phyloP scores from a whole-genome alignment of 2,888 invertebrate species.

The Leptura quadrifasciata region DNA sequence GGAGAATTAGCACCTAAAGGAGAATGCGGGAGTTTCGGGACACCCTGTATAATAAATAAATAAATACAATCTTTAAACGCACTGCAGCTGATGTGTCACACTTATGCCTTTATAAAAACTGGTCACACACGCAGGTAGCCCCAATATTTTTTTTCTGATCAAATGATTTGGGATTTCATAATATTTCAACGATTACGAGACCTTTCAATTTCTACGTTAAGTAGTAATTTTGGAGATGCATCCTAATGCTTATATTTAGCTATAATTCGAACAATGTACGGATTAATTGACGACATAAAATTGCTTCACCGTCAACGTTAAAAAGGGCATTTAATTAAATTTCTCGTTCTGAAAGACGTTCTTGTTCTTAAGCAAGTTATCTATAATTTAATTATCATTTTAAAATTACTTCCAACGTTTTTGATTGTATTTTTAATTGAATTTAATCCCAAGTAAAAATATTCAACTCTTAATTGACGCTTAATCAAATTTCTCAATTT shows the following conservation, averaged over 20 bases:
- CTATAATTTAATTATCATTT: conserved; percentile 31
- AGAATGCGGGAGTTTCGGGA: too few relatives aligned
- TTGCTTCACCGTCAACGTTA: neutral
- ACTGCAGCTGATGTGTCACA: too few relatives aligned
- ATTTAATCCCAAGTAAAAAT: conserved; percentile 5
- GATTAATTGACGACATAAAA: neutral
- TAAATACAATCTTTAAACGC: too few relatives aligned
- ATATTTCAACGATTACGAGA: too few relatives aligned
- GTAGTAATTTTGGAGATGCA: too few relatives aligned
- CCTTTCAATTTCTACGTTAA: too few relatives aligned
- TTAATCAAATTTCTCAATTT: conserved; percentile 21
- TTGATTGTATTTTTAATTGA: conserved; percentile 34
- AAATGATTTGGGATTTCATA: too few relatives aligned
- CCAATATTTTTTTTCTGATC: too few relatives aligned
- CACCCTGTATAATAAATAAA: too few relatives aligned
- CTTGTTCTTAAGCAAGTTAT: conserved; percentile 5
- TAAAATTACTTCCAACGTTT: conserved; percentile 22
- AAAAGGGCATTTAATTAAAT: neutral
- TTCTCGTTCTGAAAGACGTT: conserved; percentile 1
- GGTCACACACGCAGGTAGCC: too few relatives aligned
- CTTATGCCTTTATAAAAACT: too few relatives aligned
- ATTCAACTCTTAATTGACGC: conserved; percentile 12
- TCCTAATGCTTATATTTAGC: neutral
- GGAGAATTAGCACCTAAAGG: too few relatives aligned
- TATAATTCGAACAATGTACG: neutral